phyloP scores from a whole-genome alignment of 2,888 invertebrate genomes.

The Podabrus alpinus region DNA sequence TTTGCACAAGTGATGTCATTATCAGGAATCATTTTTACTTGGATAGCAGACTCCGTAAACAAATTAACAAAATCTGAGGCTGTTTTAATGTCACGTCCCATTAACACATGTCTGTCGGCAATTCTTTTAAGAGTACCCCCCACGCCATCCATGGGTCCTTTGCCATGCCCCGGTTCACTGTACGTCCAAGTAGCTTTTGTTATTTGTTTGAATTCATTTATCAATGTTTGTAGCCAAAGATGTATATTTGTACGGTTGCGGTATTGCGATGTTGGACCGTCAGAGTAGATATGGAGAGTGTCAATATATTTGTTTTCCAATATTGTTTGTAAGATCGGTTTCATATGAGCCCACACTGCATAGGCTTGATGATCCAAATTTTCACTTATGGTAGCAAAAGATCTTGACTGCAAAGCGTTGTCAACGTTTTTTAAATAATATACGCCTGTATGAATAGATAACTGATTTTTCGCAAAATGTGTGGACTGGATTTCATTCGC shows the following conservation, averaged over 20 bases:
- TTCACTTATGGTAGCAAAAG: too few species aligned
- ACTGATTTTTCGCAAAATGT: too few species aligned
- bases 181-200: neutral
- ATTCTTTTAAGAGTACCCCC: too few species aligned
- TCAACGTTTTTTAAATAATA: too few species aligned
- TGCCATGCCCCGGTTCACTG: neutral
- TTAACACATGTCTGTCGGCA: slow-evolving; percentile 27
- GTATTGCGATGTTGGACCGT: slow-evolving; percentile 33
- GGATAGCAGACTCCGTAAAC: too few species aligned
- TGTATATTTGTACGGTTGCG: slow-evolving; percentile 33
- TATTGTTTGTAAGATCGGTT: too few species aligned
- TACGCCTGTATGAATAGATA: too few species aligned
- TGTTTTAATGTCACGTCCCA: slow-evolving; percentile 27
- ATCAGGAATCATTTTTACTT: slow-evolving; percentile 28
- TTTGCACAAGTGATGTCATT: slow-evolving; percentile 23
- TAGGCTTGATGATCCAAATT: too few species aligned
- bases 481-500: too few species aligned
- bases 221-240: slow-evolving; percentile 20
- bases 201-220: neutral
- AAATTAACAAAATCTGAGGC: slow-evolving; percentile 31
- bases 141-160: too few species aligned
- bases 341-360: too few species aligned
- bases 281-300: slow-evolving; percentile 33
- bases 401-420: too few species aligned
- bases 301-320: slow-evolving; percentile 27